Percentiles rank a stretch among this genome's conserved stretches.
phyloP scores from a whole-genome alignment of 2,888 invertebrate species.

The Netelia fuscicornis region DNA sequence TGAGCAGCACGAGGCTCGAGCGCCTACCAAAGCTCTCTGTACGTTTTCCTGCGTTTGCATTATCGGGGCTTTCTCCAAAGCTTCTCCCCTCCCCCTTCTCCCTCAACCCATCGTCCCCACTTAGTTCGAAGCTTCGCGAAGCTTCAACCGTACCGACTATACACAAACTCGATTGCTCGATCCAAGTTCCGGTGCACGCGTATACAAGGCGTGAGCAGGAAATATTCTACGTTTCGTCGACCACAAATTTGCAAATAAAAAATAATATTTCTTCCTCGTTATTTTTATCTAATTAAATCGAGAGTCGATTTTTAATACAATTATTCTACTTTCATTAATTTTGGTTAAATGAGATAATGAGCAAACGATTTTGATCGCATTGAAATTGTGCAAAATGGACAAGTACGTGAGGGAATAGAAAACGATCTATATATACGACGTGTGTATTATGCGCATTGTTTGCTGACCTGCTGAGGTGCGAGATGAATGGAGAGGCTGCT shows the following conservation, averaged over 20 bases:
- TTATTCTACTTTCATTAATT: no score
- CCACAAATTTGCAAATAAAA: background rate
- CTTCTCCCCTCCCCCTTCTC: background rate
- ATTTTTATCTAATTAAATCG: no score
- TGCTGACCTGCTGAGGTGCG: conserved; percentile 83
- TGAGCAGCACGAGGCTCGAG: conserved; percentile 40
- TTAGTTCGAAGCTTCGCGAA: conserved; percentile 31
- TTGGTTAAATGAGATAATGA: no score
- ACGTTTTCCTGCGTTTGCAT: conserved; percentile 54
- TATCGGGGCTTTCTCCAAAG: conserved; percentile 54
- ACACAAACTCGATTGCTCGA: conserved; percentile 46
- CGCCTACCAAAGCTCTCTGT: conserved; percentile 27
- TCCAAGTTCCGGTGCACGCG: conserved; percentile 38
- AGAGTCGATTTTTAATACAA: no score
- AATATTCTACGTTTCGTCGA: conserved; percentile 14
- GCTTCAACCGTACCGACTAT: conserved; percentile 39
- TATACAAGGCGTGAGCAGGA: conserved; percentile 6
- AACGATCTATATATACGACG: background rate
- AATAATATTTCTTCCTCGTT: background rate
- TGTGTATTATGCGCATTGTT: conserved; percentile 3
- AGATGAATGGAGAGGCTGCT: conserved; percentile 83
- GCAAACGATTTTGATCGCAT: no score
- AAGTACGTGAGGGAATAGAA: no score
- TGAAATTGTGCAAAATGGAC: no score
- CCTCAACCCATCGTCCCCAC: background rate